Conservation (phyloP, 2,888 invertebrate genomes). For the Lepidocyrtinus sp. region DNA sequence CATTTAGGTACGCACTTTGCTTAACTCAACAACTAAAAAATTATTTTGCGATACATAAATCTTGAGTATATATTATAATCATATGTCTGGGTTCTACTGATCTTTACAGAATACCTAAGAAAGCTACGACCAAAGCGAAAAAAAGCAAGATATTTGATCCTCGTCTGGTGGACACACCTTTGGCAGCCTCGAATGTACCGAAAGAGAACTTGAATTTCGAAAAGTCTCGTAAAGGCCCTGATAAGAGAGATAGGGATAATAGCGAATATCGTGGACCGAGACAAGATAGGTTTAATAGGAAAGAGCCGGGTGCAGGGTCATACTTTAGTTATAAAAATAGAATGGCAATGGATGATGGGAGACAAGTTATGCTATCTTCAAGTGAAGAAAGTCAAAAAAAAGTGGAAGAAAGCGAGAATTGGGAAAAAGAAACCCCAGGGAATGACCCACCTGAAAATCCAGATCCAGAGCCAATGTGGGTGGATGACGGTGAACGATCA, state of each 20-base stretch:
- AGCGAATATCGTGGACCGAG: background rate
- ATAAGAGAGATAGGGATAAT: slow-evolving; percentile 29
- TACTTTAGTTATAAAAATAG: background rate
- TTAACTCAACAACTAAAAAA: too few relatives aligned
- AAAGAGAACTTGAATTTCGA: slow-evolving; percentile 59
- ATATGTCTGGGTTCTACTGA: too few relatives aligned
- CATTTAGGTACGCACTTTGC: slow-evolving; percentile 53
- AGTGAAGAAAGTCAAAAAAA: background rate
- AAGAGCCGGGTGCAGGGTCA: background rate
- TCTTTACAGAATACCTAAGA: slow-evolving; percentile 37
- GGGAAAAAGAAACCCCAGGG: background rate
- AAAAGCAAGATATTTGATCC: background rate
- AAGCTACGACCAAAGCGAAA: background rate
- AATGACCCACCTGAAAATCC: background rate
- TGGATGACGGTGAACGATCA: background rate
- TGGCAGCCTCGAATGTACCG: slow-evolving; percentile 46
- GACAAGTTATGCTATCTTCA: slow-evolving; percentile 6
- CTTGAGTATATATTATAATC: too few relatives aligned
- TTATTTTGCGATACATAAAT: too few relatives aligned
- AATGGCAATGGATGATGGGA: background rate
- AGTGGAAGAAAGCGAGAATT: background rate
- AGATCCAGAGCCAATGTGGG: slow-evolving; percentile 12
- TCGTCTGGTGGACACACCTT: slow-evolving; percentile 29
- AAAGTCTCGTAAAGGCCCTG: slow-evolving; percentile 34
- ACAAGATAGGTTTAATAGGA: background rate